Evolutionary conservation across 2,113 vertebrate genomes (phyloP).

Genomic region (Eulacestoma nigropectus): DNA sequence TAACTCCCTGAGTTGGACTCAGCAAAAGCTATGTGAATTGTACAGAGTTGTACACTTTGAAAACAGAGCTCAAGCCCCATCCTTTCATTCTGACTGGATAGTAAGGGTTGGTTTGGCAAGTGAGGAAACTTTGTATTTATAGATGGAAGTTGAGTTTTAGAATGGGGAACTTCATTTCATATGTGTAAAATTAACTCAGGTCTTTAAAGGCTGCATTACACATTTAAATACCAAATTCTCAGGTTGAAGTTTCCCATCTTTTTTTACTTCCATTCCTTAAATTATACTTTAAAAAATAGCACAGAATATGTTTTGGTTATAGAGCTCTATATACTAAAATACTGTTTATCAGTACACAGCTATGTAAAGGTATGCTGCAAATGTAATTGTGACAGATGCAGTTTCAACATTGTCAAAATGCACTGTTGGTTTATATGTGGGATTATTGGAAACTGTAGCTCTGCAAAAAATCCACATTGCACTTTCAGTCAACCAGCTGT

Average conservation of each 20-base stretch:
- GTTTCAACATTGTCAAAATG: background rate
- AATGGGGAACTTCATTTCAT: background rate
- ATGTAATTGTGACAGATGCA: background rate
- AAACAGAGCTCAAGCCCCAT: background rate
- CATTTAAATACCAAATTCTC: background rate
- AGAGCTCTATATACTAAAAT: background rate
- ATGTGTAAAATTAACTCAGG: background rate
- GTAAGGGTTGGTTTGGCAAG: background rate
- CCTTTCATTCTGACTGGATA: background rate
- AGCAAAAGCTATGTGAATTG: background rate
- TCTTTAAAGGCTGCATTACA: background rate
- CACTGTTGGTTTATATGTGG: background rate
- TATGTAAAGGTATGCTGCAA: background rate
- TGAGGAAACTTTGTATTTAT: background rate
- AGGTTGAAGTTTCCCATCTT: background rate
- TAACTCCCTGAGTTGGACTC: background rate
- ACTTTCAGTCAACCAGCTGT: background rate
- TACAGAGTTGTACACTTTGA: background rate
- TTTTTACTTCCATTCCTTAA: background rate
- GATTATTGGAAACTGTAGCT: background rate
- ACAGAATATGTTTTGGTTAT: background rate
- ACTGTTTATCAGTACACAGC: background rate
- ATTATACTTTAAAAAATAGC: background rate
- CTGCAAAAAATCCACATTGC: background rate
- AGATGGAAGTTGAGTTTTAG: background rate